Evolutionary conservation across 1,140 invertebrate species (phyloP).

Genomic region (Lordiphosa clarofinis): DNA sequence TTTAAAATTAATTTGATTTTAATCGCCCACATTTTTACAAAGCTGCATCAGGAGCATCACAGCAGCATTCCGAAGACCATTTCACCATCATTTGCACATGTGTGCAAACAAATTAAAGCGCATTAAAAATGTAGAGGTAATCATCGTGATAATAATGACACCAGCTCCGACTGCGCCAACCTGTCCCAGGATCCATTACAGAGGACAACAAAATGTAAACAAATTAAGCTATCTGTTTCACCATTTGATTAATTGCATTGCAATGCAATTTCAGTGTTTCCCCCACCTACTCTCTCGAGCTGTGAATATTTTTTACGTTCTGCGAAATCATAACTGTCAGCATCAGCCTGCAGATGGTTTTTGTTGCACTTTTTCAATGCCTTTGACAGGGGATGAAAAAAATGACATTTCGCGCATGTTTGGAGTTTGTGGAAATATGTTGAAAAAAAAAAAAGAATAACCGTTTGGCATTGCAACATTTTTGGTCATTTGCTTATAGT

Average conservation of each 20-base stretch:
- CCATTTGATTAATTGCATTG: slow-evolving; percentile 67
- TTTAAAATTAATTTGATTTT: slow-evolving; percentile 68
- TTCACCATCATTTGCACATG: slow-evolving; percentile 35
- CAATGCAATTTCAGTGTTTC: slow-evolving; percentile 38
- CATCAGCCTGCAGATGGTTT: slow-evolving; percentile 46
- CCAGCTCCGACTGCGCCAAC: not conserved
- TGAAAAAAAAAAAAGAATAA: slow-evolving; percentile 29
- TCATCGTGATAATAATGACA: slow-evolving; percentile 43
- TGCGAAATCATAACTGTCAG: slow-evolving; percentile 49
- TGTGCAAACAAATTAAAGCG: slow-evolving; percentile 54
- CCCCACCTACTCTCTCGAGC: not conserved
- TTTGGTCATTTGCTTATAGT: slow-evolving; percentile 50
- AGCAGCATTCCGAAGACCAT: slow-evolving; percentile 12
- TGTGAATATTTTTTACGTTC: slow-evolving; percentile 7
- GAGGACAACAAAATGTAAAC: slow-evolving; percentile 28
- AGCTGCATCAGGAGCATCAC: not conserved
- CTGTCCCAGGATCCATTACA: slow-evolving; percentile 15
- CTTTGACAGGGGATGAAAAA: slow-evolving; percentile 8
- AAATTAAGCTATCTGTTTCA: slow-evolving; percentile 57
- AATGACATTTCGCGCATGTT: slow-evolving; percentile 8
- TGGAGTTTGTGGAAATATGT: slow-evolving; percentile 10
- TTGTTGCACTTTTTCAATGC: slow-evolving; percentile 26
- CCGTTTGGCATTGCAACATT: slow-evolving; percentile 15
- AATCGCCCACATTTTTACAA: slow-evolving; percentile 35
- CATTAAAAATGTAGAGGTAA: slow-evolving; percentile 62